A percentile compares a stretch with the other conserved stretches of the same genome.
phyloP scores from a whole-genome alignment of 2,113 vertebrate species.

The Laticauda colubrina region DNA sequence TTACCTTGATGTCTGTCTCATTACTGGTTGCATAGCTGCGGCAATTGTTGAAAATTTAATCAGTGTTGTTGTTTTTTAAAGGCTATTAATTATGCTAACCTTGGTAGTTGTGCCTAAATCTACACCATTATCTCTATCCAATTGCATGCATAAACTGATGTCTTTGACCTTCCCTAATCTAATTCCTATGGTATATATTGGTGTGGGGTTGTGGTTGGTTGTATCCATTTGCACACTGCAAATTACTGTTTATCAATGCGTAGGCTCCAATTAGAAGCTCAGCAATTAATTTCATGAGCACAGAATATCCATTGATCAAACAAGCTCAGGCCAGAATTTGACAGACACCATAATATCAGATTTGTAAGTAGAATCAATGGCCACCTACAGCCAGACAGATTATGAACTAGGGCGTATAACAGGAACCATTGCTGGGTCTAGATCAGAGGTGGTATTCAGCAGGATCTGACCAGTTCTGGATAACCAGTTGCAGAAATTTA shows the following conservation, averaged over 20 bases:
- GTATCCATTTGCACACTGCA: neutral
- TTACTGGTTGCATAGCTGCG: slow-evolving; percentile 25
- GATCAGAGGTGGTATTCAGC: too few species aligned
- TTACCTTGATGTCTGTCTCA: slow-evolving; percentile 28
- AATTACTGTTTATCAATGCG: slow-evolving; percentile 44
- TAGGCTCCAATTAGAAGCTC: slow-evolving; percentile 41
- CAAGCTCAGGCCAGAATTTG: slow-evolving; percentile 55
- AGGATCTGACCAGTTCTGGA: too few species aligned
- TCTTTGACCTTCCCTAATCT: neutral
- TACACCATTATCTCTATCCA: neutral
- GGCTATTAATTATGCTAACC: neutral
- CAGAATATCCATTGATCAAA: slow-evolving; percentile 50
- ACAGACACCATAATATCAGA: slow-evolving; percentile 52
- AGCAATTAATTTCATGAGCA: slow-evolving; percentile 62
- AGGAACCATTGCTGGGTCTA: slow-evolving; percentile 19
- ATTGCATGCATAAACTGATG: neutral
- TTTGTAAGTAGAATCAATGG: slow-evolving; percentile 52
- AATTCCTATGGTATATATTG: neutral
- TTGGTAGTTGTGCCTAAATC: neutral
- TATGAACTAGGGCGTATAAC: slow-evolving; percentile 52
- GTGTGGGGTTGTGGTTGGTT: neutral
- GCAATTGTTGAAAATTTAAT: neutral
- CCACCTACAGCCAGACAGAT: slow-evolving; percentile 51
- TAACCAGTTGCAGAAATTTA: too few species aligned
- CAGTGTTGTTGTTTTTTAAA: neutral